phyloP scores from a whole-genome alignment of 2,797 vertebrate genomes.

The Holocentrus rufus region DNA sequence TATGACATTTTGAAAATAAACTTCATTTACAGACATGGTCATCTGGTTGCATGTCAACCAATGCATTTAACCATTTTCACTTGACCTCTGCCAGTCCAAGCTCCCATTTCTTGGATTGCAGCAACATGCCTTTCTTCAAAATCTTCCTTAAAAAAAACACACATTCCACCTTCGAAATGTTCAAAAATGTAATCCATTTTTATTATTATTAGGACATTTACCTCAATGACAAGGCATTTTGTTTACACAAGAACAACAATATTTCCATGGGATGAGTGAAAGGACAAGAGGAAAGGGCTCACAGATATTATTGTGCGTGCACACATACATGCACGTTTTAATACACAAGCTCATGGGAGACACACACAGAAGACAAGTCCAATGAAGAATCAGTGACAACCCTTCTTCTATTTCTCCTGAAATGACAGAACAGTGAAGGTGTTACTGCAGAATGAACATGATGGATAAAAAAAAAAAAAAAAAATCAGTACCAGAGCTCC shows the following conservation, averaged over 20 bases:
- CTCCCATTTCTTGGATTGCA: no score
- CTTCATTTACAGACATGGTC: no score
- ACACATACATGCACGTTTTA: neutral
- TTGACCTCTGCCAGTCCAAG: no score
- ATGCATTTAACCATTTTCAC: no score
- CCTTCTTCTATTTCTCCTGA: constrained; percentile 43
- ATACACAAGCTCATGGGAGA: constrained; percentile 4
- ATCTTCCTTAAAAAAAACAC: no score
- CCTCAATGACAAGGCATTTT: constrained; percentile 1
- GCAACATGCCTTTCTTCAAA: no score
- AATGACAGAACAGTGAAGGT: constrained; percentile 56
- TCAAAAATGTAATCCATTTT: neutral
- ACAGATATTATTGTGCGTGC: neutral
- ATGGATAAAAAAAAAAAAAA: constrained; percentile 39
- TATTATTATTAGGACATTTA: constrained; percentile 37
- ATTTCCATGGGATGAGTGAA: constrained; percentile 4
- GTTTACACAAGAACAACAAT: neutral
- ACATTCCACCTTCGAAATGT: no score
- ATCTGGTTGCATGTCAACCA: no score
- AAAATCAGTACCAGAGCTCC: constrained; percentile 3
- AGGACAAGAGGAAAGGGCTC: neutral
- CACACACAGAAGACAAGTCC: neutral
- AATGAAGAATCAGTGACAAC: constrained; percentile 44
- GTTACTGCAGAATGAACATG: constrained; percentile 36
- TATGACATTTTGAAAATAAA: no score